phyloP scores from a whole-genome alignment of 1,140 invertebrate genomes.

The Palaemon carinicauda region DNA sequence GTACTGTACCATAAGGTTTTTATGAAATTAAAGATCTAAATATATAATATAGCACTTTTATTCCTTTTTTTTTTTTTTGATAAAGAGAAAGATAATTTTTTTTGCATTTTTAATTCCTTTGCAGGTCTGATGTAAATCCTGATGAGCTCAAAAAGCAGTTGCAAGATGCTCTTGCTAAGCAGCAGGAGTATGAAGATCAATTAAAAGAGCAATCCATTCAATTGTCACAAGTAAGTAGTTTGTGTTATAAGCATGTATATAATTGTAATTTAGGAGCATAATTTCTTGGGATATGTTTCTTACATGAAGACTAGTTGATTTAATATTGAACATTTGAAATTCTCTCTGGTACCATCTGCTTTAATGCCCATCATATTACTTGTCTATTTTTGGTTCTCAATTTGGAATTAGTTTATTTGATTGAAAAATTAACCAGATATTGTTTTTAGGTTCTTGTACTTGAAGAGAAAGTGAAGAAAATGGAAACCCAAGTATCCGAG shows the following conservation, averaged over 20 bases:
- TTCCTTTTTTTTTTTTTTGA: too few relatives aligned
- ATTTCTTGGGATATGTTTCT: too few relatives aligned
- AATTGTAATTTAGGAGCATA: not conserved
- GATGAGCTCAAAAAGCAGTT: not conserved
- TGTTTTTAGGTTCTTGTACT: not conserved
- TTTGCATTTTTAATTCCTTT: not conserved
- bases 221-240: not conserved
- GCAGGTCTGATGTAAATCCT: not conserved
- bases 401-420: too few relatives aligned
- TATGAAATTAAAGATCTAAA: not conserved
- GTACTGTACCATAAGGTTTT: not conserved
- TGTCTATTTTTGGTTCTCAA: too few relatives aligned
- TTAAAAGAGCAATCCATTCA: not conserved
- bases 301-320: too few relatives aligned
- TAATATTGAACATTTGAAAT: too few relatives aligned
- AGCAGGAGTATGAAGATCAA: not conserved
- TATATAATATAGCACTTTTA: not conserved
- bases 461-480: not conserved
- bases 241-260: too few relatives aligned
- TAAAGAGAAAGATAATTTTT: too few relatives aligned
- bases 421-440: not conserved
- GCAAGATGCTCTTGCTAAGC: not conserved
- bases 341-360: too few relatives aligned
- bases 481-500: not conserved
- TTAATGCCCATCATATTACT: not conserved